Conservation (phyloP, 2,113 vertebrate species). For the Lagopus leucura region DNA sequence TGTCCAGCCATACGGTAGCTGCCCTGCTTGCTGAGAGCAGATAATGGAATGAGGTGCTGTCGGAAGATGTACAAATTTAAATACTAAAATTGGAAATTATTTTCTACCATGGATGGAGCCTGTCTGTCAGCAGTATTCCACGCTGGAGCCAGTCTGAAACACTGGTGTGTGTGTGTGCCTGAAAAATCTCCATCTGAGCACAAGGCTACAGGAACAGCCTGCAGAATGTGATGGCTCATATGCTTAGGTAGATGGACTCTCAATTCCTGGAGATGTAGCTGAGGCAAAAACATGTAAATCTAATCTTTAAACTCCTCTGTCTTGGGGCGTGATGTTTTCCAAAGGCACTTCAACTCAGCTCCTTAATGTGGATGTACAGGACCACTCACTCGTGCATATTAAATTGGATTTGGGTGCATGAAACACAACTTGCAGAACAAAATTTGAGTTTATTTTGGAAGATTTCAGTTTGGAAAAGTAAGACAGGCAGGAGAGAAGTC, state of each 20-base stretch:
- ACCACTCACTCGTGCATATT: neutral
- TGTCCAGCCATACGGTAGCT: neutral
- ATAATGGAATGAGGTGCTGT: neutral
- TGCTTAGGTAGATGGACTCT: neutral
- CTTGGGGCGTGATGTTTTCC: neutral
- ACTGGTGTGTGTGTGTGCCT: neutral
- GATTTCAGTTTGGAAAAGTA: neutral
- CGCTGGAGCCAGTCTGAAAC: neutral
- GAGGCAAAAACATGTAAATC: neutral
- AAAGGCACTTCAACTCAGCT: neutral
- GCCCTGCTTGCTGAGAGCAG: neutral
- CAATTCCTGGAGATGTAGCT: neutral
- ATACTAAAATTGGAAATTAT: neutral
- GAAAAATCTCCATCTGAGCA: neutral
- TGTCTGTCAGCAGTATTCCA: neutral
- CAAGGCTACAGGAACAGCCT: neutral
- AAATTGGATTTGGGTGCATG: neutral
- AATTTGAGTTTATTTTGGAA: neutral
- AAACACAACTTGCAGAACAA: neutral
- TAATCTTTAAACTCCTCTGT: neutral
- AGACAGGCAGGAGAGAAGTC: neutral
- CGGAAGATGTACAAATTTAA: neutral
- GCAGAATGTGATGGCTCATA: neutral
- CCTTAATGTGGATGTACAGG: neutral
- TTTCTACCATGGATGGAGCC: fast-evolving